Base-by-base conservation (phyloP, 2,797 vertebrate species). In the Enteromius mattozi region DNA sequence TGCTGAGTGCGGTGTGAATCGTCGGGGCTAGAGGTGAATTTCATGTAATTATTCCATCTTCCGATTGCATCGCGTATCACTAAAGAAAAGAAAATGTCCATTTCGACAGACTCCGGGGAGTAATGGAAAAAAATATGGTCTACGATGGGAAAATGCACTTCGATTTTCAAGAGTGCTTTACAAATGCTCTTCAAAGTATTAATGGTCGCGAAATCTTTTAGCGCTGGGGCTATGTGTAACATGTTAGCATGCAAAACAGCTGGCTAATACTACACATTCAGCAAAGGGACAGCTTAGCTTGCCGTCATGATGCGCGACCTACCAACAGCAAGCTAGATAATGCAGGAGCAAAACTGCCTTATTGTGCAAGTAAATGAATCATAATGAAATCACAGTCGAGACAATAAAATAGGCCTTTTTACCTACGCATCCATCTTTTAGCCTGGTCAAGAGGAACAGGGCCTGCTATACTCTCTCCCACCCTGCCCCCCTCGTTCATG, bases 401-500 rank as follows among this genome's bases (percentile, higher is more conserved):
- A 86, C 86, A 86, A 89, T 78, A 89, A 87, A 83, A 81, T 77
- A 80, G 80, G 82, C 85, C 86, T 83, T 87, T 94, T 94, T 94
- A 95, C 95, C 92, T 93, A 88, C 89, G 91, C 93, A 87, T 94
- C 91, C 91, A 90, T 93, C 88, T 82, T 89, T 92, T 81, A 91
- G 79, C 89, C 88, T 81, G 90, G 65, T 91, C 90, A 92, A 87
- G 93, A 91, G 90, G 92, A 94, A 91, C 92, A 90, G 92, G 95
- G 94, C 95, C 95, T 93, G 95, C 92, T 94, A 94, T 93, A 91
- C 93, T 70, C 94, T 94, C 80, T 92, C 93, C 89, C 88, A 84
- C 91, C 72, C 89, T 86, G 85, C 85, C 89, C 91, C 92, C 92
- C 92, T 90, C 90, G 91, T 93, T 90, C 86, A 89, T 88, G 87